Conservation (phyloP, 1,140 invertebrate genomes). For the Panagrolaimus sp. region DNA sequence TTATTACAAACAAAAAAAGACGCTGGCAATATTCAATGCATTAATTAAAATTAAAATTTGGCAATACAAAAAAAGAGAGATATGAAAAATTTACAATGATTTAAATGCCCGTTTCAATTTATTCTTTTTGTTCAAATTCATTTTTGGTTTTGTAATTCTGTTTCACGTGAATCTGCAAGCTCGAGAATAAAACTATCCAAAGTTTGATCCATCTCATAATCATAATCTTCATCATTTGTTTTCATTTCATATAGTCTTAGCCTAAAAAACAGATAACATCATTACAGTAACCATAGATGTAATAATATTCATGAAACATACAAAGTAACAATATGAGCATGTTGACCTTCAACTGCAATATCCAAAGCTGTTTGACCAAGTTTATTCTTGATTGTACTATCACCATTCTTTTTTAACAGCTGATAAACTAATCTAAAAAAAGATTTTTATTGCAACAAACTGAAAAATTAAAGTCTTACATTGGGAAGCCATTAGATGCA, state of each 20-base stretch:
- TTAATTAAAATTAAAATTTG: too few relatives aligned
- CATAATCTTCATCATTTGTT: constrained; percentile 50
- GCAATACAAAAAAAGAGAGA: too few relatives aligned
- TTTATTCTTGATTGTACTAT: constrained; percentile 60
- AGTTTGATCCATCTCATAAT: constrained; percentile 17
- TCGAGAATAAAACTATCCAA: constrained; percentile 8
- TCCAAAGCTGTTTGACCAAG: constrained; percentile 52
- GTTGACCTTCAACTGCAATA: constrained; percentile 50
- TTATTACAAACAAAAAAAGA: too few relatives aligned
- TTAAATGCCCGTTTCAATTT: too few relatives aligned
- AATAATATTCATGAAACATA: constrained; percentile 38
- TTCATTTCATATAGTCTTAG: constrained; percentile 54
- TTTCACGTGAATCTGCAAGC: neutral
- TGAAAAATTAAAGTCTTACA: constrained; percentile 55
- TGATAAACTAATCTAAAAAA: constrained; percentile 77
- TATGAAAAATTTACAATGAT: too few relatives aligned
- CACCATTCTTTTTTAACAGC: constrained; percentile 79
- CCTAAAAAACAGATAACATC: constrained; percentile 36
- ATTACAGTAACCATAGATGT: constrained; percentile 25
- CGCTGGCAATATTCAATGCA: too few relatives aligned
- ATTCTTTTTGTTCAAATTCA: neutral
- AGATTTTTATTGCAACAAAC: constrained; percentile 7
- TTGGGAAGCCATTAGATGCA: constrained; percentile 69
- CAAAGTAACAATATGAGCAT: constrained; percentile 59
- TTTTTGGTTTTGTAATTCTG: neutral